Base-by-base conservation (phyloP, 2,888 invertebrate genomes). In the Lycocerus yunnanus region DNA sequence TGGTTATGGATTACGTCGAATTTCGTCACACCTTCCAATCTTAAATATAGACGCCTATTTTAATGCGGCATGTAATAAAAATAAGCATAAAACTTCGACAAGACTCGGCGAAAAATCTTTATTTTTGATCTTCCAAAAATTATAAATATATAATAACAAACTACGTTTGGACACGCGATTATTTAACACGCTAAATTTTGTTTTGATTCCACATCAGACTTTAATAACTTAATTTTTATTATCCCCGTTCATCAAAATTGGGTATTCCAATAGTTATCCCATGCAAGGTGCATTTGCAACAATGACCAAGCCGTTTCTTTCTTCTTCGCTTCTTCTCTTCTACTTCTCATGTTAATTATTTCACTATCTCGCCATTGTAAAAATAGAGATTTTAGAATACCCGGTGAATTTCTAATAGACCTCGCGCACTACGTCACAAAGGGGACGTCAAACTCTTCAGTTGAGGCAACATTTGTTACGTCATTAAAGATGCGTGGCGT, bases 21-120 rank as follows among this genome's bases (percentile, higher is more conserved):
- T 68, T 72, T 72, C 68, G 72, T 72, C 72, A 72, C 72, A 68
- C 72, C 72, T 69, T 72, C 67, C 60, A 68, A 69, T 61, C 66
- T 65, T 58, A 72, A 72, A 72, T 72, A 69, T 43, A 43, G 43
- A n/a, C n/a, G 43, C 43, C 43, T 43, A 43, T 43, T 43, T 43
- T 43, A 43, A 43, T 43, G n/a, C 6, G 43, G 43, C 43, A 43
- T 43, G 43, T 43, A 43, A 43, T 43, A 43, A 43, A 43, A n/a
- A n/a, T 6, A 5, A 8, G 43, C n/a, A 43, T 43, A 6, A n/a
- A 43, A 43, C 43, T n/a, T 43, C 43, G 43, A 43, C 43, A n/a
- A 43, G 43, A n/a, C 43, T 43, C n/a, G n/a, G 5, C 43, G 43
- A 43, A n/a, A n/a, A 43, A 43, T 43, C 43, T 43, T n/a, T 43